Percentiles rank a stretch among this genome's conserved stretches.
These are phyloP conservation scores for Falco biarmicus DNA, from an alignment of 2,797 vertebrate genomes.

Conservation along the genomic window DNA sequence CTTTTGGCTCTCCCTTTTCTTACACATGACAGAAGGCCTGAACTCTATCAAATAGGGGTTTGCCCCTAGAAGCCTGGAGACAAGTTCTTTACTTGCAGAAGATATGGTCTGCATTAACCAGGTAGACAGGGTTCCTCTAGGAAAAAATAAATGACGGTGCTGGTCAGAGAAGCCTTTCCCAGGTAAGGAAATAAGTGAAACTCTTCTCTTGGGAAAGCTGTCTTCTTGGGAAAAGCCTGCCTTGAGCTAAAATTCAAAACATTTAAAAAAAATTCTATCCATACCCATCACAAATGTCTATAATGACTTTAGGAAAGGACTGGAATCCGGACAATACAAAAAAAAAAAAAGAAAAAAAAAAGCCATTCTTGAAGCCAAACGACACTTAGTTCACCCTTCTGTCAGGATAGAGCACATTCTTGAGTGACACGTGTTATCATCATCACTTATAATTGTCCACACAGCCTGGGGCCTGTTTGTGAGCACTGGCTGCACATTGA, in stretches of 20 bases:
- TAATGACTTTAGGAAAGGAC: neutral
- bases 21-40: neutral
- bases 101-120: neutral
- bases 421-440: neutral
- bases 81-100: neutral
- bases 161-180: neutral
- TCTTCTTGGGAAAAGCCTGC: neutral
- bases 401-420: neutral
- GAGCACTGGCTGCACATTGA: neutral
- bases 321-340: neutral
- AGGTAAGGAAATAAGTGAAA: neutral
- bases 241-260: neutral
- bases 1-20: neutral
- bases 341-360: neutral
- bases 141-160: neutral
- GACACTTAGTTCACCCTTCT: neutral
- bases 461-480: neutral
- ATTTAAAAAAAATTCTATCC: neutral
- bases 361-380: neutral
- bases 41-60: neutral
- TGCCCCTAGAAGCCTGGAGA: neutral
- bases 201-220: neutral
- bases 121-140: neutral
- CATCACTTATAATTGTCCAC: neutral
- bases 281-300: neutral